A percentile compares a stretch with the other conserved stretches of the same genome.
These are phyloP conservation scores for Neuroscelio doddi DNA, from an alignment of 2,888 invertebrate genomes.

Conservation along the genomic window DNA sequence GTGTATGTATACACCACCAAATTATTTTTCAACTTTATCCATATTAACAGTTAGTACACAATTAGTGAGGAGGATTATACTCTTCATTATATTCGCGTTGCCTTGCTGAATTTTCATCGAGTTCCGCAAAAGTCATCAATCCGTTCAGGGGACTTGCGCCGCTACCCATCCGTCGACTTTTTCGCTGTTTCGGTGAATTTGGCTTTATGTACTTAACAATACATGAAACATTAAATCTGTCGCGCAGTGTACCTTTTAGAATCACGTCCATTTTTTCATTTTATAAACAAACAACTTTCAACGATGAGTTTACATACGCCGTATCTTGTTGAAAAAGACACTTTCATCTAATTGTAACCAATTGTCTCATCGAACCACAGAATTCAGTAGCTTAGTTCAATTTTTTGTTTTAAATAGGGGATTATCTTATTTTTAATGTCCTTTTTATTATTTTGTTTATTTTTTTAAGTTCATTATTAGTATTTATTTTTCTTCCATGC, in stretches of 20 bases:
- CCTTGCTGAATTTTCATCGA: slow-evolving; percentile 12
- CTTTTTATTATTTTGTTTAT: no score
- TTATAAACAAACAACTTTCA: no score
- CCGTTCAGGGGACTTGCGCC: slow-evolving; percentile 5
- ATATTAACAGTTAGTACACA: slow-evolving; percentile 64
- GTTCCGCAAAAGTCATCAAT: not conserved
- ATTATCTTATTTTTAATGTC: no score
- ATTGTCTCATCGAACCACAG: no score
- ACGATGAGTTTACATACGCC: no score
- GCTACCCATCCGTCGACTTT: not conserved
- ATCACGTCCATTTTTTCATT: not conserved
- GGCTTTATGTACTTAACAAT: not conserved
- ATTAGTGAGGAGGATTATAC: slow-evolving; percentile 29
- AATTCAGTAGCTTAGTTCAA: no score
- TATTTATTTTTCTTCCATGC: no score
- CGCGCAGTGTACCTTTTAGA: not conserved
- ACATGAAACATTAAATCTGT: not conserved
- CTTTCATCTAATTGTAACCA: no score
- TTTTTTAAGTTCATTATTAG: no score
- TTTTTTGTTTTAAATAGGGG: no score
- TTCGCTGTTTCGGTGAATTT: slow-evolving; percentile 2
- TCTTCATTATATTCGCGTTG: slow-evolving; percentile 14
- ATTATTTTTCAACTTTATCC: slow-evolving; percentile 55
- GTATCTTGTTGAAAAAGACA: no score
- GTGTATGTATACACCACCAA: slow-evolving; percentile 57